phyloP scores from a whole-genome alignment of 2,888 invertebrate genomes.

The Muscina levida region DNA sequence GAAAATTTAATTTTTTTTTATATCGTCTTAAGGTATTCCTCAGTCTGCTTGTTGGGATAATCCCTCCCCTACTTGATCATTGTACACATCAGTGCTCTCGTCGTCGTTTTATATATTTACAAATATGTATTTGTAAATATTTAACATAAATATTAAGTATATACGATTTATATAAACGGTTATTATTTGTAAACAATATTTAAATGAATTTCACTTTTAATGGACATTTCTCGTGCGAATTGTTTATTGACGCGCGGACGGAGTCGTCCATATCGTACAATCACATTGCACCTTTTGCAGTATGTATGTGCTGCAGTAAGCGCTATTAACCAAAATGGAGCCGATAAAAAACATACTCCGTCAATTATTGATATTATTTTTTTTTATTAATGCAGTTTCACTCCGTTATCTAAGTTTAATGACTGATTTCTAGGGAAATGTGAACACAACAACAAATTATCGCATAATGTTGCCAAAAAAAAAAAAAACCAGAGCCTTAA shows the following conservation, averaged over 20 bases:
- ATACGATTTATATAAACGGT: not conserved
- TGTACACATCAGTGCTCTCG: too few relatives aligned
- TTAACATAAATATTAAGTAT: conserved; percentile 20
- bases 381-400: not conserved
- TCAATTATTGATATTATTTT: too few relatives aligned
- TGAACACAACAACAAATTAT: not conserved
- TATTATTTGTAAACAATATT: conserved; percentile 4
- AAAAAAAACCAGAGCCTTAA: too few relatives aligned
- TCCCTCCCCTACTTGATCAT: too few relatives aligned
- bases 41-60: too few relatives aligned
- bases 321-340: too few relatives aligned
- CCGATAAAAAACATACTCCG: conserved; percentile 1
- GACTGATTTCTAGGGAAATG: conserved; percentile 23
- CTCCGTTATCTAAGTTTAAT: conserved; percentile 24
- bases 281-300: not conserved
- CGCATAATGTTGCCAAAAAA: not conserved
- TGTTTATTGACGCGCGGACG: not conserved
- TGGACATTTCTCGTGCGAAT: conserved; percentile 8
- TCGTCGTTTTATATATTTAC: too few relatives aligned
- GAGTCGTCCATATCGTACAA: not conserved
- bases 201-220: conserved; percentile 23
- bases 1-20: too few relatives aligned
- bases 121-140: conserved; percentile 30
- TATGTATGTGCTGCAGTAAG: too few relatives aligned
- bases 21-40: too few relatives aligned